These are phyloP conservation scores for Lutraria rhynchaena DNA, from an alignment of 1,140 invertebrate genomes.

Conservation along the genomic window DNA sequence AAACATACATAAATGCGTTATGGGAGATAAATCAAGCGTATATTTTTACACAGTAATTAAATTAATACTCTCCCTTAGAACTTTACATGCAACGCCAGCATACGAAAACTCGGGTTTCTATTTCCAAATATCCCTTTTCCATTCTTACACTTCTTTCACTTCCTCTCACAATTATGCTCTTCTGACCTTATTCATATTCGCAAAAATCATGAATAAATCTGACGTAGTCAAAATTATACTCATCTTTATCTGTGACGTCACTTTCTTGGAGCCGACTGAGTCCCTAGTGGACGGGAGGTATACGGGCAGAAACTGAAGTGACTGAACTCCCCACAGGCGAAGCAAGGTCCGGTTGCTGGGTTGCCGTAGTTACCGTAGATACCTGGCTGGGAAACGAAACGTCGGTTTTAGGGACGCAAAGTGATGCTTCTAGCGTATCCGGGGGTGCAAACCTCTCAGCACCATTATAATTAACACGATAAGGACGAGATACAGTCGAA, in stretches of 20 bases:
- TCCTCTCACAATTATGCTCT: constrained; percentile 12
- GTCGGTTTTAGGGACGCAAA: neutral
- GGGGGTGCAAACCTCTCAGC: neutral
- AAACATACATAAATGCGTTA: too few species aligned
- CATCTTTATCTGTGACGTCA: constrained; percentile 9
- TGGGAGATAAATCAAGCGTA: too few species aligned
- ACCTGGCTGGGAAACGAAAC: neutral
- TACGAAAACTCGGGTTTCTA: too few species aligned
- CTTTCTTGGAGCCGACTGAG: neutral
- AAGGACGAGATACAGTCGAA: neutral
- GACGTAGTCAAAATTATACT: constrained; percentile 14
- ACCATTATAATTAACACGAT: neutral
- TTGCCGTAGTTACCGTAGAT: neutral
- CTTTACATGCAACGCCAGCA: too few species aligned
- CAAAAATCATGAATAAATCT: constrained; percentile 15
- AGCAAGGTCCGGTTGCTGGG: constrained; percentile 2
- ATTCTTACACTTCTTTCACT: too few species aligned
- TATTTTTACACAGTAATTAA: too few species aligned
- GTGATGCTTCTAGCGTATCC: neutral
- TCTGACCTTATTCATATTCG: constrained; percentile 27
- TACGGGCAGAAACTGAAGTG: constrained; percentile 13
- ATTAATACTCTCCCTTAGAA: too few species aligned
- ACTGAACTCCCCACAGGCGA: constrained; percentile 1
- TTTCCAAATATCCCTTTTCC: too few species aligned
- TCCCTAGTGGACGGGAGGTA: neutral